These are phyloP conservation scores for Plutella xylostella DNA, from an alignment of 2,888 invertebrate genomes.

Conservation along the genomic window DNA sequence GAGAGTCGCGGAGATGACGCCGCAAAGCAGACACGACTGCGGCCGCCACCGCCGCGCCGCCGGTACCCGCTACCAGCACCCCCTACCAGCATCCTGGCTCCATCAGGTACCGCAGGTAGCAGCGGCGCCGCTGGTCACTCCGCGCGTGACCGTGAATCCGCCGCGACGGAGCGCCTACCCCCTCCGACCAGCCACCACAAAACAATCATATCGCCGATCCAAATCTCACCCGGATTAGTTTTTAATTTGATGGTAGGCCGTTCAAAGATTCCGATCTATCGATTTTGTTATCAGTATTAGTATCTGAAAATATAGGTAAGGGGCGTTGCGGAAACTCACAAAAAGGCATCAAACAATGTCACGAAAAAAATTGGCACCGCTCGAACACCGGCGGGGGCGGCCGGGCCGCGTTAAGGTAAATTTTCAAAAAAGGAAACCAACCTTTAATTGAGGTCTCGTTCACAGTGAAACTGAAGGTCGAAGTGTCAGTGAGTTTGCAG, in stretches of 20 bases:
- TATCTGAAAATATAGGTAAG: not conserved
- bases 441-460: conserved; percentile 64
- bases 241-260: not conserved
- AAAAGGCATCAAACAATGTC: not conserved
- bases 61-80: not conserved
- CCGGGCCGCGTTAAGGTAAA: not conserved
- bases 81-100: not conserved
- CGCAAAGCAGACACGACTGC: not conserved
- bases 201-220: not conserved
- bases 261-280: no score
- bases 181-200: not conserved
- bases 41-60: not conserved
- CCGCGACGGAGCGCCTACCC: not conserved
- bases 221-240: not conserved
- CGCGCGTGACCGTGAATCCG: not conserved
- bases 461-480: conserved; percentile 61
- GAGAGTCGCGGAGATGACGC: not conserved
- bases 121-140: no score
- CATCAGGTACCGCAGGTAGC: no score
- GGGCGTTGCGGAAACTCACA: conserved; percentile 2
- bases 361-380: not conserved
- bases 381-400: not conserved
- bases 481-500: conserved; percentile 37
- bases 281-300: not conserved
- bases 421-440: conserved; percentile 30